Base-by-base conservation (phyloP, 2,113 vertebrate genomes). In the Microcebus tavaratra region DNA sequence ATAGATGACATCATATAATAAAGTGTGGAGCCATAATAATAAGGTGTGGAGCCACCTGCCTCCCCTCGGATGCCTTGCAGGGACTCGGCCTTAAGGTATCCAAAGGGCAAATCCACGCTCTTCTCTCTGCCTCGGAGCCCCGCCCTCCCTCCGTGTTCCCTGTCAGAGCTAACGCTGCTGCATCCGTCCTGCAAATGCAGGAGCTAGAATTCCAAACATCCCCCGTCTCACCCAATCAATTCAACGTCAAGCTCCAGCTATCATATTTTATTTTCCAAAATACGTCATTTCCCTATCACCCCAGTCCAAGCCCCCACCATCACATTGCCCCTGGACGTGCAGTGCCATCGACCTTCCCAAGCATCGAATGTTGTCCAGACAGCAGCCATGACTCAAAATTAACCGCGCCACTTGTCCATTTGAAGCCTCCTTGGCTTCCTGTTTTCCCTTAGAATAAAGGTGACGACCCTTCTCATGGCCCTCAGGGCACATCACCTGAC, bases 331-430 rank as follows among this genome's bases (percentile, higher is more conserved):
- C 8, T 31, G 45, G 20, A 20, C 12, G 42, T 5, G 20, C 45
- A 48, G 1, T 5, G 5, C 59, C n/a, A 15, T 31, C 8, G 14
- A 18, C 14, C 70, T 34, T 14, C 0, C 15, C 20, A 2, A 31
- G 2, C 2, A n/a, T 34, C 9, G 18, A 8, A 36, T 2, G 2
- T 0, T 6, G 15, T 7, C 39, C 18, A 55, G 29, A 48, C 4
- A 23, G 61, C 8, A 73, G 42, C 20, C 42, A 42, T 50, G 76
- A 42, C 31, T 42, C 0, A 27, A 57, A 82, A 27, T 12, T 8
- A 17, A 10, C 8, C 2, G 0, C 13, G 39, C 9, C 25, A 7
- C 39, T 13, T 25, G 12, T 65, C 82, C 21, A 2, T 23, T 2
- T 17, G 55, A 31, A 67, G 4, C 21, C 36, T 17, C 65, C 75